These are phyloP conservation scores for Bacillus rossius DNA, from an alignment of 1,140 invertebrate genomes.

Conservation along the genomic window DNA sequence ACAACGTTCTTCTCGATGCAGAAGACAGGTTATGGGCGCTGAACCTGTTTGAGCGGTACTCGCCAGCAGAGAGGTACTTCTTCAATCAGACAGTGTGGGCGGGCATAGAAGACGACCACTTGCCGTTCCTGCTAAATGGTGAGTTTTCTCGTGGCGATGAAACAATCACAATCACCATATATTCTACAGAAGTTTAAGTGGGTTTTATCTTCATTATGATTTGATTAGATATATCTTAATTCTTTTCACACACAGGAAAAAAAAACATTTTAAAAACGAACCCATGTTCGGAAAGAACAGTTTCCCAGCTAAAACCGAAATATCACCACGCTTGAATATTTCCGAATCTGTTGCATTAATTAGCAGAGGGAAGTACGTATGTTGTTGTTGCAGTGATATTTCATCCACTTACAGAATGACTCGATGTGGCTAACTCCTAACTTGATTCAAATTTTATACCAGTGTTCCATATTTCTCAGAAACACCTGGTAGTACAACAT, in stretches of 20 bases:
- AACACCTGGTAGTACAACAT: too few relatives aligned
- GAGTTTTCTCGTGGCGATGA: constrained; percentile 23
- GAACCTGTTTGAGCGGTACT: constrained; percentile 1
- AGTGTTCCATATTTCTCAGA: too few relatives aligned
- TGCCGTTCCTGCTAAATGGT: constrained; percentile 83
- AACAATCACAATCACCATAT: too few relatives aligned
- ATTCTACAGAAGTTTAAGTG: neutral
- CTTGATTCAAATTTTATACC: too few relatives aligned
- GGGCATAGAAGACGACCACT: constrained; percentile 90
- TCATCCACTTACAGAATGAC: too few relatives aligned
- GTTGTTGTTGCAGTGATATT: too few relatives aligned
- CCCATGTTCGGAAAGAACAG: neutral
- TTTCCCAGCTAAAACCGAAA: neutral
- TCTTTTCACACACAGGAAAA: neutral
- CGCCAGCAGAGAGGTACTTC: constrained; percentile 55
- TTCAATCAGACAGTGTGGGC: constrained; percentile 51
- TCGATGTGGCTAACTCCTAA: too few relatives aligned
- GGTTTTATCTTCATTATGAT: neutral
- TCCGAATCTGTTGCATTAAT: too few relatives aligned
- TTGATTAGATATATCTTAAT: neutral
- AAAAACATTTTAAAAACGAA: neutral
- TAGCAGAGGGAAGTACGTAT: too few relatives aligned
- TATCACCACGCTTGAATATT: too few relatives aligned
- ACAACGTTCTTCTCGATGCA: constrained; percentile 52
- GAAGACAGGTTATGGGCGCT: constrained; percentile 41